phyloP scores from a whole-genome alignment of 1,140 invertebrate species.

The Muscidifurax raptorellus region DNA sequence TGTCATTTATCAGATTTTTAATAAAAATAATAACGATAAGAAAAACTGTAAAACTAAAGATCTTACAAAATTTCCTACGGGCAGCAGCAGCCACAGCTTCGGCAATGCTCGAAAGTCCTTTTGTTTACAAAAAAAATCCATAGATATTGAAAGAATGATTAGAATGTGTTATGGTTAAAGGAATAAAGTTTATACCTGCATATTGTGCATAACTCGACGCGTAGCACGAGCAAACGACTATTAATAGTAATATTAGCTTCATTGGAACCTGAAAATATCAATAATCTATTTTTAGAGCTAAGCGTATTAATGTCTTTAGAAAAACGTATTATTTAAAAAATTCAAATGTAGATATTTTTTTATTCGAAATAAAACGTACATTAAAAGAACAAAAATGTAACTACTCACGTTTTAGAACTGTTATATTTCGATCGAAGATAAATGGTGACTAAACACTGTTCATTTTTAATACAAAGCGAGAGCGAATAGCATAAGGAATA shows the following conservation, averaged over 20 bases:
- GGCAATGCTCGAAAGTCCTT: not conserved
- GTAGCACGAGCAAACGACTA: not conserved
- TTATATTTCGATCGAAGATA: not conserved
- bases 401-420: not conserved
- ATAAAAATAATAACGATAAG: too few relatives aligned
- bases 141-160: not conserved
- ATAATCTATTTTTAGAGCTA: not conserved
- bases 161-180: not conserved
- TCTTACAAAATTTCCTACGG: not conserved
- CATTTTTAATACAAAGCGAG: not conserved
- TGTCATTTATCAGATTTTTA: too few relatives aligned
- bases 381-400: not conserved
- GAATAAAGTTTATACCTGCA: not conserved
- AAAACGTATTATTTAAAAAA: not conserved
- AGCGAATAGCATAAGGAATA: not conserved
- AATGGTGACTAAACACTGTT: not conserved
- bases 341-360: not conserved
- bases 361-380: not conserved
- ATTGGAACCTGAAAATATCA: not conserved
- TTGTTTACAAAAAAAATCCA: not conserved
- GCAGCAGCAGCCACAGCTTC: too few relatives aligned
- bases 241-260: not conserved
- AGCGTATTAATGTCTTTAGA: not conserved
- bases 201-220: not conserved
- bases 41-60: not conserved